Evolutionary conservation across 1,140 invertebrate genomes (phyloP), one percentile per base, ranked within the genome.

Genomic region (Drosophila lacteicornis): DNA sequence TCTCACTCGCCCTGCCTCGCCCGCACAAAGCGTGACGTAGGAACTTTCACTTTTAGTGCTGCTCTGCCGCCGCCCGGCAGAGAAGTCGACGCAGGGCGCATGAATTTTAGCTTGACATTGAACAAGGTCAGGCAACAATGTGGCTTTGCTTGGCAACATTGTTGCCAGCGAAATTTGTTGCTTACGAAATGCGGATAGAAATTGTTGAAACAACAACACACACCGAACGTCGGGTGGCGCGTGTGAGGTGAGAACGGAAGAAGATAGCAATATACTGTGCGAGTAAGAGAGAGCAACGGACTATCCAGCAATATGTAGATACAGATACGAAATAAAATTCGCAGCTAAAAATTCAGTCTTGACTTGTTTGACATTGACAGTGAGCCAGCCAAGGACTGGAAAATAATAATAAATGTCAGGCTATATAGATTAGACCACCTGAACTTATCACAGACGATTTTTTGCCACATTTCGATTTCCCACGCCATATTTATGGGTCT

Each of bases 311-410:
- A 50, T 59, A 38, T 55, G 19, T 25, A 47, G 42, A 71, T 51
- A 59, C 63, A 61, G 62, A 82, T 81, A 62, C 68, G 67, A 67
- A 74, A 68, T 71, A 56, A 53, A 67, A 49, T 61, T 60, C 47
- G 61, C 22, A 58, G 51, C 75, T 47, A 82, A 74, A 68, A 66
- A 45, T 66, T 56, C 53, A 49, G 63, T 55, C 56, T 68, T 75
- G 85, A 88, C 84, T 84, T 79, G 69, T 90, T 84, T 88, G 84
- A 88, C 84, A 88, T 88, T 88, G 84, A 88, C 87, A 90, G 51
- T 49, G 58, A 63, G 46, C 40, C 43, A 57, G 46, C 38, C 47
- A 63, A 53, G 42, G 47, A 71, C 74, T 78, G 62, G 55, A 77
- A 68, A 19, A 25, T 30, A 56, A 71, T 42, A 38, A 73, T 42